Base-by-base conservation (phyloP, 2,888 invertebrate genomes). In the Malthinus seriepunctatus region DNA sequence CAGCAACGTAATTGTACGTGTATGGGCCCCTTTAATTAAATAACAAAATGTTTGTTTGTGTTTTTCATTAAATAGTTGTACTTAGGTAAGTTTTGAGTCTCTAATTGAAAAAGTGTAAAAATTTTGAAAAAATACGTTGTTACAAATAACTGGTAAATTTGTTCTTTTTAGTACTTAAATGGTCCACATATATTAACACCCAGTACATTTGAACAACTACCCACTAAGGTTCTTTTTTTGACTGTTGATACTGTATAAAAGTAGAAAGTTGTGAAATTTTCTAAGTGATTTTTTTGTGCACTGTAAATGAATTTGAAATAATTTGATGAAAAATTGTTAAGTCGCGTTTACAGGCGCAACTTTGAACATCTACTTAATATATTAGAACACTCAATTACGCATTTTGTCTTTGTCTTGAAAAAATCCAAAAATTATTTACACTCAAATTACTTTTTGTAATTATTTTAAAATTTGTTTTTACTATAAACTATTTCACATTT, bases 171-270 rank as follows among this genome's bases (percentile, higher is more conserved):
- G 23, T 23, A 59, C 50, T 64, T 63, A 67, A 23, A 68, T 73
- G 75, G 75, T 75, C 75, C 75, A 73, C 75, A 72, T 66, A 70
- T 71, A 73, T 72, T 73, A n/a, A 66, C 70, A 70, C 64, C 69
- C 71, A 72, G 70, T 71, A 70, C 70, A 63, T 67, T 55, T 62
- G 42, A 57, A 61, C 60, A 56, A 50, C 57, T 61, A 57, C 10
- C 35, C 37, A 44, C 56, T 57, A 57, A 61, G 53, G 57, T 54
- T 51, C 47, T 47, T 61, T 35, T 45, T 47, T 10, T 61, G 37
- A 39, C 23, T 42, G 32, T 38, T 60, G 48, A 56, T 61, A 63
- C 67, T 66, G 64, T 70, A 72, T 72, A 72, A 72, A 72, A 72
- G 72, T 72, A 72, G 71, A 72, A 71, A 71, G n/a, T 23, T 68